Conservation (phyloP, 1,140 invertebrate species). For the Micrasema minimum region DNA sequence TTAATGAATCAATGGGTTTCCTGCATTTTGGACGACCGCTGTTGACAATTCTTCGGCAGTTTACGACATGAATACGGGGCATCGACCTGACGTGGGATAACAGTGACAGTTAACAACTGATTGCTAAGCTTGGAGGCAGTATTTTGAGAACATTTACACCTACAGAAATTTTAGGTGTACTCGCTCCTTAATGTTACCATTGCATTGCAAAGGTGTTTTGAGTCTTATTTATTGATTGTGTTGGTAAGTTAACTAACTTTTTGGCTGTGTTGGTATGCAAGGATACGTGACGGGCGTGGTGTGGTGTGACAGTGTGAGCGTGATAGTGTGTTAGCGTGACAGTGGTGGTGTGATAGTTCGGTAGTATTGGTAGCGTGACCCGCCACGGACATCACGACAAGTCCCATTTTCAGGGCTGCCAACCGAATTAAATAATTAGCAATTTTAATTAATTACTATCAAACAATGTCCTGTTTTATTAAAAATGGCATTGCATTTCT, state of each 20-base stretch:
- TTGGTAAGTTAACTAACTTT: not conserved
- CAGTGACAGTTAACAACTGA: too few relatives aligned
- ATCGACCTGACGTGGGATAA: too few relatives aligned
- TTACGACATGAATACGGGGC: too few relatives aligned
- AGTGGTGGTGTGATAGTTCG: constrained; percentile 13
- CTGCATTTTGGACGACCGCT: too few relatives aligned
- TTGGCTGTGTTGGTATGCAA: constrained; percentile 2
- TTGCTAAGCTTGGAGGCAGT: too few relatives aligned
- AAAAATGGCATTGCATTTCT: not conserved
- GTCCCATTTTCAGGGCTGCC: constrained; percentile 29
- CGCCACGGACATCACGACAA: constrained; percentile 36
- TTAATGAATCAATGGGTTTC: too few relatives aligned
- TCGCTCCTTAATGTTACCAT: not conserved
- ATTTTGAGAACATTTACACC: too few relatives aligned
- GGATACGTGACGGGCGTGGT: constrained; percentile 39
- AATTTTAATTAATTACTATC: not conserved
- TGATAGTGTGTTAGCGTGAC: too few relatives aligned
- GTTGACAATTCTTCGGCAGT: too few relatives aligned
- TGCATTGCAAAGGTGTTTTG: constrained; percentile 7
- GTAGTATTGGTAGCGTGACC: not conserved
- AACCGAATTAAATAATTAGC: not conserved
- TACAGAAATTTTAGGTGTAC: too few relatives aligned
- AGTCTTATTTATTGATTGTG: constrained; percentile 3
- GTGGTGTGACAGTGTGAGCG: too few relatives aligned
- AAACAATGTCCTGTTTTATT: not conserved